These are phyloP conservation scores for Petrocephalus sullivani DNA, from an alignment of 2,797 vertebrate species.

Conservation along the genomic window DNA sequence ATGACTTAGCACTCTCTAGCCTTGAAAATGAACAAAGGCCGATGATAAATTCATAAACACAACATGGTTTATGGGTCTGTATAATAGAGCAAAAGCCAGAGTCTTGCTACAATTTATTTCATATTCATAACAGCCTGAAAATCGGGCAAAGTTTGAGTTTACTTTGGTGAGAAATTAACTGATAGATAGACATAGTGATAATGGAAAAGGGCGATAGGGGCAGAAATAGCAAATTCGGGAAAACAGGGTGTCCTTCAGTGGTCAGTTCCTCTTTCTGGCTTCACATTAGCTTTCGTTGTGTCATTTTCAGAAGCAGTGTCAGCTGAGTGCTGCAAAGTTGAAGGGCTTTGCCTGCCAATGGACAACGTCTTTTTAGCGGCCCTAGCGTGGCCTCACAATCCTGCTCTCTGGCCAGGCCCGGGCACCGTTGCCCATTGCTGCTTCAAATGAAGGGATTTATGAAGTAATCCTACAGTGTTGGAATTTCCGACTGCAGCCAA, in stretches of 20 bases:
- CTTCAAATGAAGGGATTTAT: neutral
- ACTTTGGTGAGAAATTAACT: neutral
- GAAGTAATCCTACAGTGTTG: neutral
- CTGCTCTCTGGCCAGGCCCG: neutral
- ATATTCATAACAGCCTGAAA: neutral
- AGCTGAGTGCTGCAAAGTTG: neutral
- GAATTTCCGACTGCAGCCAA: neutral
- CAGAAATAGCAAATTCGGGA: neutral
- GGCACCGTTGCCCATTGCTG: neutral
- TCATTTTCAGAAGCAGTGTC: neutral
- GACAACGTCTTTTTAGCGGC: neutral
- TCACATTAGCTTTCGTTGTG: neutral
- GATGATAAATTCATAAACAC: neutral
- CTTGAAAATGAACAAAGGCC: neutral
- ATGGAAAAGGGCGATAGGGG: neutral
- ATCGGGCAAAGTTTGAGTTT: neutral
- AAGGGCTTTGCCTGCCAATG: neutral
- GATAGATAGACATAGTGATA: neutral
- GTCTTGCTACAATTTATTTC: neutral
- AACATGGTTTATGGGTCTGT: neutral
- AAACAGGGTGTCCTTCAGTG: neutral
- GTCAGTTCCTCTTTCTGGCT: neutral
- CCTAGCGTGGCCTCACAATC: neutral
- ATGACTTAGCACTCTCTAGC: neutral
- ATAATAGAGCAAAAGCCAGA: neutral